Base-by-base conservation (phyloP, 1,140 invertebrate genomes). In the Euwallacea fornicatus region DNA sequence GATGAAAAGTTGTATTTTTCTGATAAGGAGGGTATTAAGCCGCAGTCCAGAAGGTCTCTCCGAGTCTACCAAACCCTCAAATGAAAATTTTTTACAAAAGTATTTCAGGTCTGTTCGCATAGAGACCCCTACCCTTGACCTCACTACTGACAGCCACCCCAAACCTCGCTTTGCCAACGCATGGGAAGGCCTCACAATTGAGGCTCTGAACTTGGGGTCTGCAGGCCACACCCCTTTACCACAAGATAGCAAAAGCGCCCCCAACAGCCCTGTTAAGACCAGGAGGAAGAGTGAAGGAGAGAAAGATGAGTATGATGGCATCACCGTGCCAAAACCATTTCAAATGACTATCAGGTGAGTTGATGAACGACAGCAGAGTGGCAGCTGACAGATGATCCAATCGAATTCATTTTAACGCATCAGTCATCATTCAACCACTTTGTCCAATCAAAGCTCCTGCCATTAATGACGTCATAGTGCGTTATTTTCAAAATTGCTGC, bases 251-350 rank as follows among this genome's bases (percentile, higher is more conserved):
- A 76, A 75, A 70, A 88, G 86, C 79, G 84, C 85, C 76, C 86
- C 86, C 0, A 84, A 83, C 16, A 87, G 84, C 78, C 86, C 86
- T 7, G n/a, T 70, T 6, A 81, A 76, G 74, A 72, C 75, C 6
- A 83, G 81, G 75, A 77, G 78, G 60, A 43, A 13, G 42, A 15
- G 9, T 2, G 73, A 78, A 69, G 21, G 21, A 33, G 21, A 33
- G 21, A 33, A 33, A 33, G 21, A 33, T 33, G 81, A 80, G 66
- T 77, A 81, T 61, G 81, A 80, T 76, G 83, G 78, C 50, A 82
- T 86, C 21, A 89, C 88, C 0, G 82, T 88, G 56, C 86, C 88
- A 0, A 87, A 88, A 75, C 87, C 88, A 13, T 90, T 90, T 80
- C 84, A 85, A 78, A 89, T 90, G 84, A 88, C 87, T 2, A 80